Evolutionary conservation across 2,888 invertebrate genomes (phyloP), one percentile per base, ranked within the genome.

Genomic region (Lepidocyrtinus sp.): DNA sequence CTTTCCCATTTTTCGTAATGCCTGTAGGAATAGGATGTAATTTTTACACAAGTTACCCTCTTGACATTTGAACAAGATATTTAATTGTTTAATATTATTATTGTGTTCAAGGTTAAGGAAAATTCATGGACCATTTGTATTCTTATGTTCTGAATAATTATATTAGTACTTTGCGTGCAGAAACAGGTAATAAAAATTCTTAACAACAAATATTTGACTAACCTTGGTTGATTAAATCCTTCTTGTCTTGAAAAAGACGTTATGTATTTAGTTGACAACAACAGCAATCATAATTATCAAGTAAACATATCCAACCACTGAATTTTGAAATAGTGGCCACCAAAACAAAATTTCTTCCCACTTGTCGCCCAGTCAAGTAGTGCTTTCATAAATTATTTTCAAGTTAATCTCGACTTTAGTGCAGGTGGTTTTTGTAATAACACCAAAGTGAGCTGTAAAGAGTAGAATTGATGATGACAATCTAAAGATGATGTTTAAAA

Each of bases 361-460:
- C 67, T 74, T 67, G 74, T 74, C 74, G 67, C 74, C 67, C 27
- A 67, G 74, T 74, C 67, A 74, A 67, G 74, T 55, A n/a, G n/a
- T 24, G 50, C 65, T 74, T 65, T 74, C 64, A 74, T n/a, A 65
- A 68, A 15, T 64, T n/a, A 22, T 59, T 36, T 21, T 67, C 67
- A 67, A 50, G 22, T 22, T 67, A 24, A 61, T 67, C 67, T 36
- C 12, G 36, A 12, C 36, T 36, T 36, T 12, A 67, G 59, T 74
- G 74, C 74, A 74, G 65, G 65, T 50, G 74, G 74, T 36, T n/a
- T n/a, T n/a, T 5, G 36, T 12, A 36, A 36, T 36, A 12, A 36
- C 5, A 36, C 5, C 36, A 12, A 36, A 36, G 36, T 5, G 36
- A 36, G 36, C 36, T 36, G 12, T 36, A 36, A 12, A 5, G 36